Evolutionary conservation across 2,888 invertebrate genomes (phyloP), one percentile per base, ranked within the genome.

Genomic region (Polymixis flavicincta): DNA sequence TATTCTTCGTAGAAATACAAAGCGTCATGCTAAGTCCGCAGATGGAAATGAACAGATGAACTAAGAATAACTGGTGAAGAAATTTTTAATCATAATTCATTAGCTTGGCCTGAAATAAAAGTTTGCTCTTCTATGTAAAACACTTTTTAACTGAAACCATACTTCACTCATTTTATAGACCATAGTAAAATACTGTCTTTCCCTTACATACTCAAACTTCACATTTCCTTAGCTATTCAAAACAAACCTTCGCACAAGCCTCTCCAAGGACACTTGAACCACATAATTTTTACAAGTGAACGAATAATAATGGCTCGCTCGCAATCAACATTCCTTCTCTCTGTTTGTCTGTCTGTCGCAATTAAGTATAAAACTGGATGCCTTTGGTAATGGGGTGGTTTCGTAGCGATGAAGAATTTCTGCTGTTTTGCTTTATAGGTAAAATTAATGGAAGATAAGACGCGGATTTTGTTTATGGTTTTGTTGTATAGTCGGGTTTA

Each of bases 261-360:
- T 22, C 74, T 32, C 42, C 19, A 32, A 60, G 32, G 54, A 59
- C 68, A 14, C 25, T n/a, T n/a, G 42, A 45, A 54, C 69, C 71
- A n/a, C 74, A 55, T 85, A 66, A 74, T 85, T 83, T 83, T 86
- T 78, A 70, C 73, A 73, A 78, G 61, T 59, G 65, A 80, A 52
- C 64, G 61, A 78, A 83, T 75, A 71, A 72, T 80, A 85, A 77
- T 78, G 54, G 45, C 19, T 11, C 19, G 22, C 61, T 74, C 60
- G 84, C 63, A 82, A 84, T 87, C 87, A 85, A 87, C 79, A 87
- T 87, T 87, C 86, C 72, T 66, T 81, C 64, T 14, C 75, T 75
- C 71, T 68, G 65, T 73, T 60, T 61, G 67, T 76, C 71, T 77
- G 67, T 83, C 63, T 87, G 71, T 63, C 37, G 78, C 79, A 80